Conservation (phyloP, 2,113 vertebrate species). For the Scalopus aquaticus region DNA sequence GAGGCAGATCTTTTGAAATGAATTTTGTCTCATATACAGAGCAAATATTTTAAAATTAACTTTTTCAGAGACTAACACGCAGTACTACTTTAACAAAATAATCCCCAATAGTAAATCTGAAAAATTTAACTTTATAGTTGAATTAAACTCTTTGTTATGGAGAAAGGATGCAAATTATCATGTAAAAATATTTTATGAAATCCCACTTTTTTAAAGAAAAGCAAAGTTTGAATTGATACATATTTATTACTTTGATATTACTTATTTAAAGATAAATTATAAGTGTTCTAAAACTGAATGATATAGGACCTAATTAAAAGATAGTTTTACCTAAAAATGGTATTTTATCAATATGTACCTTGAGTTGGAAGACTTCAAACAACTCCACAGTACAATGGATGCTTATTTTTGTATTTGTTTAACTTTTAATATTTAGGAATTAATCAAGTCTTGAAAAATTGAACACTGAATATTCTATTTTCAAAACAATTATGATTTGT, state of each 20-base stretch:
- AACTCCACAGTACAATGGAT: not conserved
- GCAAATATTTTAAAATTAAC: slow-evolving; percentile 51
- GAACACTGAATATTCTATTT: not conserved
- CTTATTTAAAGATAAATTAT: not conserved
- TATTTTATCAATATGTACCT: not conserved
- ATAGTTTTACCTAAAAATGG: not conserved
- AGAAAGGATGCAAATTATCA: slow-evolving; percentile 5
- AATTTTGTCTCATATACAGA: slow-evolving; percentile 40
- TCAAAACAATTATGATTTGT: not conserved
- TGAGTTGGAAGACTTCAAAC: not conserved
- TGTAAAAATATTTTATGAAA: not conserved
- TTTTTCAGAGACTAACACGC: slow-evolving; percentile 5
- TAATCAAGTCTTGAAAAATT: not conserved
- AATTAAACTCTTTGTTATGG: slow-evolving; percentile 35
- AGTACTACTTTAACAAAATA: not conserved
- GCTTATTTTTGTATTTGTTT: not conserved
- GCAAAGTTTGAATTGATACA: not conserved
- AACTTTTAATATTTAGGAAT: not conserved
- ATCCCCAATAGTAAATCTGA: not conserved
- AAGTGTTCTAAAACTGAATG: not conserved
- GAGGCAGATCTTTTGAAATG: slow-evolving; percentile 35
- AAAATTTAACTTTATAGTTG: not conserved
- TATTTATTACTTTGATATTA: not conserved
- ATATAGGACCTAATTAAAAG: not conserved
- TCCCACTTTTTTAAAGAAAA: not conserved